Conservation (phyloP, 2,888 invertebrate species). For the Hipparchia sbordonii region DNA sequence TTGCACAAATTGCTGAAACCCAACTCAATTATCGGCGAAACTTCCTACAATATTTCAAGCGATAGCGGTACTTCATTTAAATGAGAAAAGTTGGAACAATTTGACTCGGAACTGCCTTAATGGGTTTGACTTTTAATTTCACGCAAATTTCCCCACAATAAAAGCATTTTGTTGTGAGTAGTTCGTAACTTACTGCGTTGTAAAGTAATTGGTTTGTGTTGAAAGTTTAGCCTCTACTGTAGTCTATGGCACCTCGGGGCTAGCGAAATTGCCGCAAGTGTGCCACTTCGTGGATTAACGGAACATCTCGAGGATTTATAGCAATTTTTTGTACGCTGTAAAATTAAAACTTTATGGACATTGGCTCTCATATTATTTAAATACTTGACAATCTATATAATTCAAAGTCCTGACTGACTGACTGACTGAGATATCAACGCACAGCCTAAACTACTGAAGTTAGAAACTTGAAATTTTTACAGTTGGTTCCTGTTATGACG, state of each 20-base stretch:
- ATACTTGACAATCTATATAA: no score
- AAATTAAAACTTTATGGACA: no score
- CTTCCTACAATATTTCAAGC: constrained; percentile 31
- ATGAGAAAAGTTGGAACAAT: constrained; percentile 38
- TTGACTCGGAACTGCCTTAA: constrained; percentile 29
- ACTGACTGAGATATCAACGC: no score
- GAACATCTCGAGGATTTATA: no score
- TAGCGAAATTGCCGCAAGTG: no score
- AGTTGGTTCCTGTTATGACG: no score
- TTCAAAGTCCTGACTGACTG: no score
- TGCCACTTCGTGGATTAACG: no score
- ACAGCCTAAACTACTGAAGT: no score
- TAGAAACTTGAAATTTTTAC: no score
- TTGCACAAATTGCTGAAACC: constrained; percentile 11
- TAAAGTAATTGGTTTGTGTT: constrained; percentile 8
- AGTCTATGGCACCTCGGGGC: background rate
- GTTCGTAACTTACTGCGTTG: constrained; percentile 5
- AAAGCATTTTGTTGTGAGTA: constrained; percentile 8
- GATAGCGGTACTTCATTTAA: constrained; percentile 26
- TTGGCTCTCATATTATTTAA: no score
- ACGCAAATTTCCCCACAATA: constrained; percentile 16
- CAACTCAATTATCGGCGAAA: constrained; percentile 31
- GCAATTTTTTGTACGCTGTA: no score
- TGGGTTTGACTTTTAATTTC: constrained; percentile 37
- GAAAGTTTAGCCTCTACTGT: background rate